A percentile compares a stretch with the other conserved stretches of the same genome.
Evolutionary conservation across 2,113 vertebrate species (phyloP).

Genomic region (Hydropotes inermis): DNA sequence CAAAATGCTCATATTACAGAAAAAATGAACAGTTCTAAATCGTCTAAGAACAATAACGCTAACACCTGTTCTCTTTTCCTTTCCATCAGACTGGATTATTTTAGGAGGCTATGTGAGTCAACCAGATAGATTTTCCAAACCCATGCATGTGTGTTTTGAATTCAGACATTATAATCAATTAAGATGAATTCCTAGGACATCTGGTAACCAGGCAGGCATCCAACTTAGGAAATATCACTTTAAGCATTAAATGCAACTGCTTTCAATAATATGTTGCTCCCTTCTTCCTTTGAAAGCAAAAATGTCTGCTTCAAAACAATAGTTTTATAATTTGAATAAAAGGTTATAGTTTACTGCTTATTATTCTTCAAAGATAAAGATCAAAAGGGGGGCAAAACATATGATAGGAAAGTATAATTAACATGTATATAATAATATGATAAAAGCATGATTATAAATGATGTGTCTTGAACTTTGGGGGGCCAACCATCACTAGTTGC

Average conservation of each 20-base stretch:
- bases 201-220: conserved; percentile 24
- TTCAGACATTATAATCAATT: conserved; percentile 53
- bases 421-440: neutral
- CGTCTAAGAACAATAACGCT: neutral
- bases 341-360: neutral
- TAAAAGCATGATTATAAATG: neutral
- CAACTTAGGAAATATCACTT: conserved; percentile 9
- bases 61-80: conserved; percentile 4
- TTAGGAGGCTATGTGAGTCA: neutral
- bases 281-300: conserved; percentile 15
- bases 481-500: neutral
- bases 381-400: neutral
- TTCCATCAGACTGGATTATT: conserved; percentile 1
- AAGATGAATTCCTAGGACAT: conserved; percentile 54
- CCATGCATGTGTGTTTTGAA: conserved; percentile 15
- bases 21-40: neutral
- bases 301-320: neutral
- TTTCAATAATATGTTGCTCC: conserved; percentile 10
- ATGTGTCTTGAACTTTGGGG: neutral
- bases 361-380: neutral
- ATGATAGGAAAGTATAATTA: neutral
- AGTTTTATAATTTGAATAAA: neutral
- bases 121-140: conserved; percentile 22
- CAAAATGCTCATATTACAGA: neutral
- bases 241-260: neutral